A percentile compares a stretch with the other conserved stretches of the same genome.
These are phyloP conservation scores for Epizoanthus rinbou DNA, from an alignment of 92 coral and sea anemone genomes.

Conservation along the genomic window DNA sequence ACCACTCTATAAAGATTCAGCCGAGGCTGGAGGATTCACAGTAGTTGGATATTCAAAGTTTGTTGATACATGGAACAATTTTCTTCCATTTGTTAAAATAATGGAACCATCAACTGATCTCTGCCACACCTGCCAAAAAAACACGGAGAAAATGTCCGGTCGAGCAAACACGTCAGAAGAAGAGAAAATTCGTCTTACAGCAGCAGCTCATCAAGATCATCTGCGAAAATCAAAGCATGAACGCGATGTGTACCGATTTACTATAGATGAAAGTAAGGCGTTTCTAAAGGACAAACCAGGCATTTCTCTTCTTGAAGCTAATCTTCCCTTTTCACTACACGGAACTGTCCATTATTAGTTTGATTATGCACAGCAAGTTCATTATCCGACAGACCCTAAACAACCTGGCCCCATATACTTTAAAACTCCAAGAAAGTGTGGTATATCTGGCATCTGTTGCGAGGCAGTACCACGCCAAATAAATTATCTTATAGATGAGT, in stretches of 20 bases:
- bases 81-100: constrained; percentile 25
- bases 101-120: constrained; percentile 39
- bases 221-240: constrained; percentile 16
- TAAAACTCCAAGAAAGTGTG: constrained; percentile 52
- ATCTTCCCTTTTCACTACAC: constrained; percentile 18
- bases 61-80: constrained; percentile 31
- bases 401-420: constrained; percentile 67
- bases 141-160: constrained; percentile 19
- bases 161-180: constrained; percentile 39
- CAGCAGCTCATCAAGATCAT: constrained; percentile 36
- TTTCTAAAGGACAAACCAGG: background rate
- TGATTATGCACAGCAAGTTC: constrained; percentile 45
- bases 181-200: constrained; percentile 35
- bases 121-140: constrained; percentile 43
- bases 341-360: constrained; percentile 53
- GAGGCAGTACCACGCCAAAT: constrained; percentile 50
- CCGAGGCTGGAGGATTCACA: too few relatives aligned
- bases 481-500: constrained; percentile 50
- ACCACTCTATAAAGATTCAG: constrained; percentile 8
- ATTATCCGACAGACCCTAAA: constrained; percentile 47
- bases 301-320: constrained; percentile 6
- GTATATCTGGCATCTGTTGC: constrained; percentile 44
- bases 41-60: constrained; percentile 29
- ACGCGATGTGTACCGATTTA: background rate
- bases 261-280: constrained; percentile 2